Evolutionary conservation across 2,888 invertebrate species (phyloP).

Genomic region (Pyralis farinalis): DNA sequence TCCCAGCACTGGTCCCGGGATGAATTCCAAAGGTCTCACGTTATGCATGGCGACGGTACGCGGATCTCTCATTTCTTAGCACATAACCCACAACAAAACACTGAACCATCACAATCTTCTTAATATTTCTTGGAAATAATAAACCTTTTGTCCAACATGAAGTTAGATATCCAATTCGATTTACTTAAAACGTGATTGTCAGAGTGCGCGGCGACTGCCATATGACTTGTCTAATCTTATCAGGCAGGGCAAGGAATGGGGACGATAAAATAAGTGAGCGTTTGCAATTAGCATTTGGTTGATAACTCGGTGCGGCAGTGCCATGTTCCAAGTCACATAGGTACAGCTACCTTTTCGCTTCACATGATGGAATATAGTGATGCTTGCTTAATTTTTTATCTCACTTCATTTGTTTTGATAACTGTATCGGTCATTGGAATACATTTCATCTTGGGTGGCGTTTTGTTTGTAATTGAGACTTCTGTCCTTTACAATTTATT

Average conservation of each 20-base stretch:
- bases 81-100: constrained; percentile 32
- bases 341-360: not conserved
- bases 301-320: constrained; percentile 54
- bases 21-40: constrained; percentile 45
- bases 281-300: constrained; percentile 61
- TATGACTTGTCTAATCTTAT: constrained; percentile 74
- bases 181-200: constrained; percentile 14
- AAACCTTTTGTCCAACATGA: too few relatives aligned
- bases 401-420: constrained; percentile 36
- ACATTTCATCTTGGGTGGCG: not conserved
- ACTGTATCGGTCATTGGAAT: constrained; percentile 32
- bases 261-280: constrained; percentile 64
- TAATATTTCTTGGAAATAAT: constrained; percentile 1
- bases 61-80: constrained; percentile 57
- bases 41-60: constrained; percentile 53
- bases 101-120: constrained; percentile 53
- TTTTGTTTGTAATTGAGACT: too few relatives aligned
- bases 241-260: constrained; percentile 53
- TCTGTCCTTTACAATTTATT: too few relatives aligned
- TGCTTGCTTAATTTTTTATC: constrained; percentile 23
- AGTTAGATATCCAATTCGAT: not conserved
- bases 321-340: constrained; percentile 25
- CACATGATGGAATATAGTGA: not conserved
- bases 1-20: constrained; percentile 23
- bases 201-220: constrained; percentile 50